These are phyloP conservation scores for Tetheella fluctuosa DNA, from an alignment of 2,888 invertebrate species.

Conservation along the genomic window DNA sequence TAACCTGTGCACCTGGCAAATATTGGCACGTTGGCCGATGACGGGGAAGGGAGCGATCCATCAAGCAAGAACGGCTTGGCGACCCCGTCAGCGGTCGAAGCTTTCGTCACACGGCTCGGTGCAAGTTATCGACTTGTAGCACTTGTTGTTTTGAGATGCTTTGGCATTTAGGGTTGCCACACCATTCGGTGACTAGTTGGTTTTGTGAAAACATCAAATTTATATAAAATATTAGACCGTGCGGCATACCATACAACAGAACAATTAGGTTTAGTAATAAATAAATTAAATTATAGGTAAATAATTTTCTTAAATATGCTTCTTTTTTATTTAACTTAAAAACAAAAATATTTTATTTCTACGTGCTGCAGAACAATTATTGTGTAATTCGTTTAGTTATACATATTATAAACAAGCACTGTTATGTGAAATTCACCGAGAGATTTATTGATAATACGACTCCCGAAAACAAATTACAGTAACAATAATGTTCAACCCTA, in stretches of 20 bases:
- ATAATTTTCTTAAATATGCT: too few relatives aligned
- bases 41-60: slow-evolving; percentile 34
- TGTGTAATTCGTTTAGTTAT: too few relatives aligned
- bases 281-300: too few relatives aligned
- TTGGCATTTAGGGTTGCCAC: background rate
- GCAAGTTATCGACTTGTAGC: slow-evolving; percentile 19
- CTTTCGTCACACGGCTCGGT: slow-evolving; percentile 43
- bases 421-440: too few relatives aligned
- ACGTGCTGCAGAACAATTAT: too few relatives aligned
- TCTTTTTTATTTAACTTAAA: too few relatives aligned
- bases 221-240: background rate
- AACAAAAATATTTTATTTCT: too few relatives aligned
- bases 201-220: background rate
- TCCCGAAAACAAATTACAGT: background rate
- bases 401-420: too few relatives aligned
- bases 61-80: slow-evolving; percentile 32
- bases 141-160: background rate
- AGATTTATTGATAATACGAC: too few relatives aligned
- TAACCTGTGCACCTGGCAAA: slow-evolving; percentile 21
- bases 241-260: too few relatives aligned
- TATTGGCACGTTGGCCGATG: slow-evolving; percentile 22
- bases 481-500: background rate
- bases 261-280: too few relatives aligned
- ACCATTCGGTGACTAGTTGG: background rate
- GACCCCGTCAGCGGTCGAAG: slow-evolving; percentile 43